These are phyloP conservation scores for Galerucella pusilla DNA, from an alignment of 2,888 invertebrate genomes.

Conservation along the genomic window DNA sequence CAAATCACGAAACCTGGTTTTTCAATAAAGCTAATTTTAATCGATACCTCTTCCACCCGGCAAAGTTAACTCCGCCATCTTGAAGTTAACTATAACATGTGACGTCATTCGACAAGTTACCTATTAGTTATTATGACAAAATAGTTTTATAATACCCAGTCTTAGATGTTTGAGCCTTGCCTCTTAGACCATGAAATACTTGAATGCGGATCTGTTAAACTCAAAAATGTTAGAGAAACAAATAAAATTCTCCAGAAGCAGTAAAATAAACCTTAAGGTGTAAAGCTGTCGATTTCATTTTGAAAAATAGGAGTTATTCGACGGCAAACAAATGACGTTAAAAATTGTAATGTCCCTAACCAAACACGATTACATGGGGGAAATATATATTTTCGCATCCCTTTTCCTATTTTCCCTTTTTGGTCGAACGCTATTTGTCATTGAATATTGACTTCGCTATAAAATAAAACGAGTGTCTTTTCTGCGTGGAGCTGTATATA, in stretches of 20 bases:
- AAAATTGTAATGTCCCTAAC: slow-evolving; percentile 53
- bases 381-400: slow-evolving; percentile 55
- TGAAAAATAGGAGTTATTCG: slow-evolving; percentile 57
- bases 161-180: background rate
- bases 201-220: slow-evolving; percentile 14
- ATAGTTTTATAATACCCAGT: too few species aligned
- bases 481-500: slow-evolving; percentile 48
- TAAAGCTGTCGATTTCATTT: slow-evolving; percentile 58
- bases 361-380: slow-evolving; percentile 55
- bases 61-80: too few species aligned
- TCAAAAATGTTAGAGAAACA: slow-evolving; percentile 18
- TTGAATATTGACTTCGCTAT: slow-evolving; percentile 60
- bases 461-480: slow-evolving; percentile 59
- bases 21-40: too few species aligned
- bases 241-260: slow-evolving; percentile 7
- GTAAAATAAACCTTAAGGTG: slow-evolving; percentile 52
- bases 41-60: too few species aligned
- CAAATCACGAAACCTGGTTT: too few species aligned
- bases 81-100: too few species aligned
- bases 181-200: too few species aligned
- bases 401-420: slow-evolving; percentile 54
- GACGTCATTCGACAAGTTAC: too few species aligned
- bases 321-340: slow-evolving; percentile 57
- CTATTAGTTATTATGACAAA: too few species aligned
- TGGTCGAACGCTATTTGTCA: slow-evolving; percentile 57